These are phyloP conservation scores for Tiphia femorata DNA, from an alignment of 2,888 invertebrate species.

Conservation along the genomic window DNA sequence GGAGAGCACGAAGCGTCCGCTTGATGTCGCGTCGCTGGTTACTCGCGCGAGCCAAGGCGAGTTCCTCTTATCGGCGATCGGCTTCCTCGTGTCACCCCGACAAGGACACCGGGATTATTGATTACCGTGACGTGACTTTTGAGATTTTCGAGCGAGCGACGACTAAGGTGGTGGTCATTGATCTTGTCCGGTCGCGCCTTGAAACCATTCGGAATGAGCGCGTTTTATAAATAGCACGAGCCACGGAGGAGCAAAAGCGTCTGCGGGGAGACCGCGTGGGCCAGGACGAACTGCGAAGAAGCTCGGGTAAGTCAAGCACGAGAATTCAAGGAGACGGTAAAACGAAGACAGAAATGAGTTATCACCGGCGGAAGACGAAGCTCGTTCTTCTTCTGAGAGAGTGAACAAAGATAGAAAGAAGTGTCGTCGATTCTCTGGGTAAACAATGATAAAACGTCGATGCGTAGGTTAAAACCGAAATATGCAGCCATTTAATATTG, in stretches of 20 bases:
- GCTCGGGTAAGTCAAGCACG: no score
- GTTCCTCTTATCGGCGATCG: slow-evolving; percentile 19
- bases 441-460: no score
- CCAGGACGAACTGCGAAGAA: no score
- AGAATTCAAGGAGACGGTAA: no score
- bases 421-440: no score
- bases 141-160: slow-evolving; percentile 24
- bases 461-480: no score
- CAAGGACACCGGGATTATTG: slow-evolving; percentile 35
- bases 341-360: no score
- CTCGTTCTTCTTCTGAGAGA: no score
- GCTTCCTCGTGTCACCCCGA: slow-evolving; percentile 28
- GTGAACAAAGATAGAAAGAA: no score
- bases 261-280: slow-evolving; percentile 15
- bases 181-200: slow-evolving; percentile 24
- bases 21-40: not conserved
- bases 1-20: not conserved
- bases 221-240: slow-evolving; percentile 18
- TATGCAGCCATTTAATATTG: no score
- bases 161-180: slow-evolving; percentile 33
- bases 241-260: slow-evolving; percentile 9
- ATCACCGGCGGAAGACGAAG: no score
- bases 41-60: no score
- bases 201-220: slow-evolving; percentile 24
- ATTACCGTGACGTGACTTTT: slow-evolving; percentile 35